Percentiles rank a stretch among this genome's conserved stretches.
These are phyloP conservation scores for Drosophila kuntzei DNA, from an alignment of 2,888 invertebrate species.

Conservation along the genomic window DNA sequence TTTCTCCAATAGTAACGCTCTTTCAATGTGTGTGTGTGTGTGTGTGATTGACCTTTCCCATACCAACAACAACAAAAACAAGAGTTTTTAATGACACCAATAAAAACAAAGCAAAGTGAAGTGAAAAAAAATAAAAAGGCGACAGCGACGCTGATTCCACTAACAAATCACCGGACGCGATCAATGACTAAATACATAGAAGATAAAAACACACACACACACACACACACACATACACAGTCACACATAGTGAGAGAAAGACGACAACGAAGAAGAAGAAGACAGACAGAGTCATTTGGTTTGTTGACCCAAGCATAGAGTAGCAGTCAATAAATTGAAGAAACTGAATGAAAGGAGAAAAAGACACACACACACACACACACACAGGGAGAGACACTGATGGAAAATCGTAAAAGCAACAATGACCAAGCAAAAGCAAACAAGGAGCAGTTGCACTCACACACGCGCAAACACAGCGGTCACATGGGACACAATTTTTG, in stretches of 20 bases:
- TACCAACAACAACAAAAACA: conserved; percentile 31
- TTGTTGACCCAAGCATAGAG: conserved; percentile 70
- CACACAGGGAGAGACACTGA: conserved; percentile 17
- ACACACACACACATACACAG: conserved; percentile 22
- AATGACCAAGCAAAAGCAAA: conserved; percentile 58
- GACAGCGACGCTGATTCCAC: conserved; percentile 28
- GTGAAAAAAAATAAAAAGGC: conserved; percentile 45
- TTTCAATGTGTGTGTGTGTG: conserved; percentile 19
- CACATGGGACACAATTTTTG: conserved; percentile 43
- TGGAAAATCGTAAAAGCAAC: conserved; percentile 31
- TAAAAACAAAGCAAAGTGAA: conserved; percentile 63
- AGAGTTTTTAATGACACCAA: conserved; percentile 64
- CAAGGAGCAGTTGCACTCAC: conserved; percentile 42
- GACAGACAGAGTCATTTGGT: conserved; percentile 60
- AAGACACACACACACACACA: conserved; percentile 29
- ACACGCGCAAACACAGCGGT: conserved; percentile 29
- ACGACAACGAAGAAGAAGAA: conserved; percentile 11
- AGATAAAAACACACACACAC: conserved; percentile 42
- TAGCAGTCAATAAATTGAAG: conserved; percentile 71
- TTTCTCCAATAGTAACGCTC: conserved; percentile 41
- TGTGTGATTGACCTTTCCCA: conserved; percentile 66
- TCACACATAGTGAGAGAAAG: conserved; percentile 28
- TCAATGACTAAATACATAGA: conserved; percentile 66
- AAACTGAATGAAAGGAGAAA: conserved; percentile 67
- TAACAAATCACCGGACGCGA: conserved; percentile 70